phyloP scores from a whole-genome alignment of 2,113 vertebrate species.

The Taxidea taxus region DNA sequence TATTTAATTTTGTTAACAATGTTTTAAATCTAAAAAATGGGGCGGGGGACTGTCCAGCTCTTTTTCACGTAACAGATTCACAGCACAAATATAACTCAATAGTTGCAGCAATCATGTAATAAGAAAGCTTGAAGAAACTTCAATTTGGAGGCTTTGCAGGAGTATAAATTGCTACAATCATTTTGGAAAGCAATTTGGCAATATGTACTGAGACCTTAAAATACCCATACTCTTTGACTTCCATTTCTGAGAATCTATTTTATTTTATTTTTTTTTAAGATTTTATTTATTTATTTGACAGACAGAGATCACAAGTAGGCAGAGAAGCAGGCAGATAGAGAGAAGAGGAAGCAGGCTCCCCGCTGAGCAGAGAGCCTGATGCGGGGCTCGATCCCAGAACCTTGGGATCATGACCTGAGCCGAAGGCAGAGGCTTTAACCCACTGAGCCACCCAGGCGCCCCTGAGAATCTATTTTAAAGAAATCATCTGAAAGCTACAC shows the following conservation, averaged over 20 bases:
- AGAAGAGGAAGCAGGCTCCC: too few relatives aligned
- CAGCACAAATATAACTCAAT: neutral
- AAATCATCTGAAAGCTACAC: neutral
- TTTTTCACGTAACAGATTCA: neutral
- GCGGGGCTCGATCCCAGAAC: too few relatives aligned
- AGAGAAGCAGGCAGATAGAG: too few relatives aligned
- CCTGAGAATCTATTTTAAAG: slow-evolving; percentile 1
- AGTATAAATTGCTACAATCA: slow-evolving; percentile 1
- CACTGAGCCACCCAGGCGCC: too few relatives aligned
- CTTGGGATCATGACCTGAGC: too few relatives aligned
- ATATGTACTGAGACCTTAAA: slow-evolving; percentile 28
- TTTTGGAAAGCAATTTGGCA: slow-evolving; percentile 25
- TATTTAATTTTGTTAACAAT: slow-evolving; percentile 2
- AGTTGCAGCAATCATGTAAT: slow-evolving; percentile 12
- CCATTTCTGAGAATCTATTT: neutral
- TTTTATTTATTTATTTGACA: too few relatives aligned
- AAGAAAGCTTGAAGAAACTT: slow-evolving; percentile 18
- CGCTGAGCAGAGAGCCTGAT: too few relatives aligned
- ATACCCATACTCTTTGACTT: neutral
- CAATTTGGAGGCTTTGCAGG: neutral
- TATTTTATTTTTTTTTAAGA: too few relatives aligned
- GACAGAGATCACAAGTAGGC: too few relatives aligned
- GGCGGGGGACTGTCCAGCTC: neutral
- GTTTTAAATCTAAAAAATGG: neutral
- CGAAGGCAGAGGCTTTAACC: too few relatives aligned